Percentiles rank a stretch among this genome's conserved stretches.
These are phyloP conservation scores for Eciton burchellii DNA, from an alignment of 1,140 invertebrate genomes.

Conservation along the genomic window DNA sequence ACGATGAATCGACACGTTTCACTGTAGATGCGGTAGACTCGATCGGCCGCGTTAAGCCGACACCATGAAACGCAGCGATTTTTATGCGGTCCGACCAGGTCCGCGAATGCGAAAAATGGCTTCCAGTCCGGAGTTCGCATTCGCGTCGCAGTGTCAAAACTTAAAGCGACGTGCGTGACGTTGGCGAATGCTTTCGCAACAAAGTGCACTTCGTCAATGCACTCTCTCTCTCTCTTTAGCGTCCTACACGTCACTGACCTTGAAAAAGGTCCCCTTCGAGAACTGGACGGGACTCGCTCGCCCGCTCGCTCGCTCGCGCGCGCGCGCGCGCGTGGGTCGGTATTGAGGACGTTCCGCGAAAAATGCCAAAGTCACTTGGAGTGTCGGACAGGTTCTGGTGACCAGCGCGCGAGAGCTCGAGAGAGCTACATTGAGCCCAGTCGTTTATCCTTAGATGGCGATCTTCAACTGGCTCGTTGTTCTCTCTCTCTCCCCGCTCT, in stretches of 20 bases:
- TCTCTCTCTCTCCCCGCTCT: background rate
- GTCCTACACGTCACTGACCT: constrained; percentile 37
- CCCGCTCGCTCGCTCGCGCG: too few species aligned
- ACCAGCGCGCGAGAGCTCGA: constrained; percentile 1
- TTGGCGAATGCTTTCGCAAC: constrained; percentile 49
- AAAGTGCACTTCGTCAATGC: constrained; percentile 52
- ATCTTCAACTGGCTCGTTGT: constrained; percentile 50
- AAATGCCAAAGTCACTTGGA: constrained; percentile 8
- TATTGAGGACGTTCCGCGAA: constrained; percentile 44
- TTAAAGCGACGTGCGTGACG: constrained; percentile 32
- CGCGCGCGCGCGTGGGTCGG: constrained; percentile 27
- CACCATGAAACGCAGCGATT: constrained; percentile 15
- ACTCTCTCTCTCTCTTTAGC: too few species aligned
- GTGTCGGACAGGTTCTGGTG: constrained; percentile 55
- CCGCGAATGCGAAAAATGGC: constrained; percentile 9
- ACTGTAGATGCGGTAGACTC: background rate
- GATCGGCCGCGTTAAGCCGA: constrained; percentile 20
- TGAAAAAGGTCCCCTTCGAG: constrained; percentile 41
- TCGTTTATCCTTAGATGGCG: constrained; percentile 51
- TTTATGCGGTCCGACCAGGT: constrained; percentile 21
- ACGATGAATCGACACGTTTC: too few species aligned
- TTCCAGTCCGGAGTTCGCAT: constrained; percentile 21
- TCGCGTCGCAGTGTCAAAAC: constrained; percentile 42
- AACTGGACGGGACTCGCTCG: constrained; percentile 27
- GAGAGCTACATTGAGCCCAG: constrained; percentile 37